phyloP scores from a whole-genome alignment of 2,113 vertebrate genomes.

The Rhinogobius similis region DNA sequence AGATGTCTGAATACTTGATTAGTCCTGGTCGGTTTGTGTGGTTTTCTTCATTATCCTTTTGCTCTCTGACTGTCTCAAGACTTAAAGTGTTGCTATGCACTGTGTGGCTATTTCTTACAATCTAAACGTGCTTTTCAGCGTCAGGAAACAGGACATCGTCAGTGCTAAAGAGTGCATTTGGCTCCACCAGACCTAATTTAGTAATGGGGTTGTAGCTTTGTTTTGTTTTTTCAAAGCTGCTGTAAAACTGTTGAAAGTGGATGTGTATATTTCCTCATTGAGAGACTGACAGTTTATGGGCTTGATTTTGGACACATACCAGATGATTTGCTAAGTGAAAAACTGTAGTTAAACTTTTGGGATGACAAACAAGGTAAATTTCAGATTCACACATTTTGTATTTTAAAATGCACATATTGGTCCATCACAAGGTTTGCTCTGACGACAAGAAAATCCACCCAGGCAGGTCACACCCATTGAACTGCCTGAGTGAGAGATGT shows the following conservation, averaged over 20 bases:
- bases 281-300: slow-evolving; percentile 56
- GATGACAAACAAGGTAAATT: background rate
- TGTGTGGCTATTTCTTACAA: background rate
- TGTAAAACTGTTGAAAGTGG: slow-evolving; percentile 42
- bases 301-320: slow-evolving; percentile 46
- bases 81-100: background rate
- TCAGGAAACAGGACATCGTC: background rate
- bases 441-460: background rate
- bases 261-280: slow-evolving; percentile 49
- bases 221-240: slow-evolving; percentile 24
- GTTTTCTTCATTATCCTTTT: background rate
- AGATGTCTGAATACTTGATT: slow-evolving; percentile 1
- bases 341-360: slow-evolving; percentile 17
- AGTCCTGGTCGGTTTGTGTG: background rate
- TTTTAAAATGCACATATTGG: background rate
- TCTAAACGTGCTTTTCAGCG: background rate
- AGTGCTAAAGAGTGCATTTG: background rate
- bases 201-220: slow-evolving; percentile 37
- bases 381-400: background rate
- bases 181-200: slow-evolving; percentile 17
- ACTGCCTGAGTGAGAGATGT: background rate
- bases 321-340: slow-evolving; percentile 53
- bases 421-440: background rate
- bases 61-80: background rate
- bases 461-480: background rate